A percentile compares a stretch with the other conserved stretches of the same genome.
phyloP scores from a whole-genome alignment of 2,113 vertebrate genomes.

The Rhea pennata region DNA sequence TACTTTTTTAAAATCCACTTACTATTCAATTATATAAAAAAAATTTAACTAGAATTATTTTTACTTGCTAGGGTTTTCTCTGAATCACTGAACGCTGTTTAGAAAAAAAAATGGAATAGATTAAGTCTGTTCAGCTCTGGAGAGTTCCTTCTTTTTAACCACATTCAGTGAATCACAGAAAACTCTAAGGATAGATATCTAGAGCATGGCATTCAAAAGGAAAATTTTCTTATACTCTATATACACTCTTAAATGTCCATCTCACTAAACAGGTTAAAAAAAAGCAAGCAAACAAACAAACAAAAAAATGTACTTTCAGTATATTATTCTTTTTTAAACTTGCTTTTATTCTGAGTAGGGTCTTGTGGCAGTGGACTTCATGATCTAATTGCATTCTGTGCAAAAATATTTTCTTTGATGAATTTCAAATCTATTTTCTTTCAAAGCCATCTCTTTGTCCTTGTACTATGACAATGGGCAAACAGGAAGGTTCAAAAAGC shows the following conservation, averaged over 20 bases:
- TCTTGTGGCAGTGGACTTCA: neutral
- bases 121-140: neutral
- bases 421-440: neutral
- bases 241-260: neutral
- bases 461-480: neutral
- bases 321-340: neutral
- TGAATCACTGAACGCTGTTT: neutral
- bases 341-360: neutral
- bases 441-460: neutral
- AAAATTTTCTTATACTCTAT: neutral
- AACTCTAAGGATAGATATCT: neutral
- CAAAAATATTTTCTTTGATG: neutral
- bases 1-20: neutral
- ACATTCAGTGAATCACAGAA: neutral
- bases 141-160: neutral
- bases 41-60: neutral
- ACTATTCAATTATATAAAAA: neutral
- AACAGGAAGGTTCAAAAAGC: neutral
- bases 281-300: neutral
- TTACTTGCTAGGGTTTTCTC: neutral
- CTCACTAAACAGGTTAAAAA: neutral
- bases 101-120: neutral
- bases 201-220: neutral
- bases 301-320: neutral
- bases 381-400: neutral